phyloP scores from a whole-genome alignment of 1,140 invertebrate species.

The Papilio dardanus region DNA sequence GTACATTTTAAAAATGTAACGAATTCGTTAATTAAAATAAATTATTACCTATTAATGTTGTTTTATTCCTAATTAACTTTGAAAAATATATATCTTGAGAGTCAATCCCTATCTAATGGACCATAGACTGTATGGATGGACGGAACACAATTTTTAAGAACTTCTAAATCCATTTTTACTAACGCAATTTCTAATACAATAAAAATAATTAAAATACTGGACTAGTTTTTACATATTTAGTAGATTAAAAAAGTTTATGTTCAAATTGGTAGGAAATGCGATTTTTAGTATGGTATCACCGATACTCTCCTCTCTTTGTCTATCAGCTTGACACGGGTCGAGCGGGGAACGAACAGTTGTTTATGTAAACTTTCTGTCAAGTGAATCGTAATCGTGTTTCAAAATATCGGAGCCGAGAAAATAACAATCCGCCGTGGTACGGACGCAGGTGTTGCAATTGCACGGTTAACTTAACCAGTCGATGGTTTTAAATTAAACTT shows the following conservation, averaged over 20 bases:
- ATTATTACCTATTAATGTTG: not conserved
- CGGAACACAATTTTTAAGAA: too few species aligned
- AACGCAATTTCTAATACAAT: not conserved
- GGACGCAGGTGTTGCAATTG: slow-evolving; percentile 32
- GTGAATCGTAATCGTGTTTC: slow-evolving; percentile 52
- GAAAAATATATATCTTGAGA: too few species aligned
- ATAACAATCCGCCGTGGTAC: slow-evolving; percentile 41
- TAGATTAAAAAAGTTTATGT: not conserved
- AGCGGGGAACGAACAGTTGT: slow-evolving; percentile 42
- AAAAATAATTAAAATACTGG: not conserved
- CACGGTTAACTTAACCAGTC: not conserved
- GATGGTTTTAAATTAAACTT: not conserved
- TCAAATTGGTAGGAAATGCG: not conserved
- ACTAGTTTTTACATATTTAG: too few species aligned
- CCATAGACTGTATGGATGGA: too few species aligned
- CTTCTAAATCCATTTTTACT: not conserved
- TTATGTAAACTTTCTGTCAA: slow-evolving; percentile 56
- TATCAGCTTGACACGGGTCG: slow-evolving; percentile 29
- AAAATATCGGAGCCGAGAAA: slow-evolving; percentile 50
- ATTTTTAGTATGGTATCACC: slow-evolving; percentile 25
- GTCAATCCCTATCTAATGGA: too few species aligned
- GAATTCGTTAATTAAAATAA: not conserved
- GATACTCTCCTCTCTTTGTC: slow-evolving; percentile 39
- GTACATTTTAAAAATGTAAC: slow-evolving; percentile 1
- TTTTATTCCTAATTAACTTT: too few species aligned